Evolutionary conservation across 2,113 vertebrate species (phyloP), one percentile per base, ranked within the genome.

Genomic region (Misgurnus mizolepis): DNA sequence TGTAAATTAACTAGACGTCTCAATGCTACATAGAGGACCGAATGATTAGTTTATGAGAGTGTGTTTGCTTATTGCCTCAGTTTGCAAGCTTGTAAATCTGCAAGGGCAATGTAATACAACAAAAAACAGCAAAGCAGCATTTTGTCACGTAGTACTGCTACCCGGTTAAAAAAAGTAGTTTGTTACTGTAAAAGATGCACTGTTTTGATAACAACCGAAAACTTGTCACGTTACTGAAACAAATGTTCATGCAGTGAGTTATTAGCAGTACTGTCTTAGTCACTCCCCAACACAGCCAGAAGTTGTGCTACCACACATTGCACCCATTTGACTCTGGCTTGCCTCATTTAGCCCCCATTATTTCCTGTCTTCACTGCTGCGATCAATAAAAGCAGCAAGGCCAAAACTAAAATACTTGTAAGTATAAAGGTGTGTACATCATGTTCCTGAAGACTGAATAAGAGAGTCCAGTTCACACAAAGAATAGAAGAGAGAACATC

Each of bases 31-130:
- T 9, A 5, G 0, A 18, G 22, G n/a, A 15, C 6, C 0, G 18
- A 15, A 14, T 4, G 27, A 7, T 17, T 9, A 41, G 34, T 58
- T 56, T 41, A 40, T 22, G 15, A 41, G 14, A 40, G 34, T 12
- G 5, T 53, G 17, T 41, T 72, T 72, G 69, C 55, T 72, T 72
- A 14, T 53, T 40, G 55, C 69, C 15, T 72, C 39, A 41, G 69
- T 72, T 72, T 6, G 34, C 34, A 41, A 5, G 40, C 27, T 58
- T 72, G 18, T 56, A 41, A 41, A 72, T 49, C 50, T 71, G 50
- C 50, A 15, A 5, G 22, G 9, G 5, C 50, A 56, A 55, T 41
- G 40, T 40, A 55, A 53, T 40, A 7, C n/a, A 34, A 72, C 17
- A 56, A 72, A 72, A 72, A 41, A 9, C 17, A 4, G 17, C 55